phyloP scores from a whole-genome alignment of 35 echinoderm and acorn worm species.

The Strongylocentrotus purpuratus region DNA sequence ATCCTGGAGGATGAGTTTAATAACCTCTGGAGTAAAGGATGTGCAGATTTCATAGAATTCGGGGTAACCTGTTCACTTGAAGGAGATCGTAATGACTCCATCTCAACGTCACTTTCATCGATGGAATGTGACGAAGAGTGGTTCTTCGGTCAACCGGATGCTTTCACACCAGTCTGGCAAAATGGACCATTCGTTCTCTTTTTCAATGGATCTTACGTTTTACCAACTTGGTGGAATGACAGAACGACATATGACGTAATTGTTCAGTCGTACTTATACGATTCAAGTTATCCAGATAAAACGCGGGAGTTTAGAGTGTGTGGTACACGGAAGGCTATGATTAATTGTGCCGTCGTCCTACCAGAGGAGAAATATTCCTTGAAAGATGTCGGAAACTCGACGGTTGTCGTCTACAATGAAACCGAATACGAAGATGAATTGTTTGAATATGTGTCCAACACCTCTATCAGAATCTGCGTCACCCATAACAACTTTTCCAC shows the following conservation, averaged over 20 bases:
- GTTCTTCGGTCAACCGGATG: not conserved
- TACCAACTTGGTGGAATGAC: not conserved
- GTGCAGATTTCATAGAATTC: not conserved
- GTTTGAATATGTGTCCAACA: not conserved
- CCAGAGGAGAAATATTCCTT: not conserved
- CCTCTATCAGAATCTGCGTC: not conserved
- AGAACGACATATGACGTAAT: slow-evolving; percentile 18
- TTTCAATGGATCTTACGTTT: slow-evolving; percentile 1
- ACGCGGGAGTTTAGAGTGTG: not conserved
- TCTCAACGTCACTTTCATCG: not conserved
- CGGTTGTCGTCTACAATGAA: not conserved
- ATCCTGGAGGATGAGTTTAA: not conserved
- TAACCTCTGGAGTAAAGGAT: not conserved
- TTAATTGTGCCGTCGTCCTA: not conserved
- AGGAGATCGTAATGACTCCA: not conserved
- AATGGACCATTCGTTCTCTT: not conserved
- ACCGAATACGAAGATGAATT: not conserved
- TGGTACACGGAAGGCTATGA: not conserved
- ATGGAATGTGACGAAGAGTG: not conserved
- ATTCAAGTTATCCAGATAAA: not conserved
- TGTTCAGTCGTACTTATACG: not conserved
- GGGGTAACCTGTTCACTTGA: not conserved
- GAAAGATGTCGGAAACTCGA: not conserved
- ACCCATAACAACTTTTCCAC: not conserved
- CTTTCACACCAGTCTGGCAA: not conserved